Percentiles rank a stretch among this genome's conserved stretches.
These are phyloP conservation scores for Trichoplusia ni DNA, from an alignment of 1,140 invertebrate genomes.

Conservation along the genomic window DNA sequence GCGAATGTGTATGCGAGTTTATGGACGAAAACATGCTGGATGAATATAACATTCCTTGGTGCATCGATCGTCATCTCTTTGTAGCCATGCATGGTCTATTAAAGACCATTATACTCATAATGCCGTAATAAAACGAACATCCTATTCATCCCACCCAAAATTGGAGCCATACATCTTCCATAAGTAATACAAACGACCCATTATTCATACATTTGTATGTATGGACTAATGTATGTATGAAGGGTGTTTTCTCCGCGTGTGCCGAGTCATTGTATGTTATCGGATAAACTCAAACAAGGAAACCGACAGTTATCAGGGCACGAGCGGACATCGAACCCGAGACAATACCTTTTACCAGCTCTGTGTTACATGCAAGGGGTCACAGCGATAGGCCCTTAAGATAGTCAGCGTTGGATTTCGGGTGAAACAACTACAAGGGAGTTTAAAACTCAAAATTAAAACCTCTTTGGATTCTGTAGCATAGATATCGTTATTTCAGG, in stretches of 20 bases:
- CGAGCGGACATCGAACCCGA: conserved; percentile 43
- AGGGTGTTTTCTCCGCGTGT: conserved; percentile 18
- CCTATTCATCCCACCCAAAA: too few species aligned
- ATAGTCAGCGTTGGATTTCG: not conserved
- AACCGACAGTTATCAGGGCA: conserved; percentile 54
- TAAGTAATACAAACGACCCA: not conserved
- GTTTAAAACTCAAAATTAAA: too few species aligned
- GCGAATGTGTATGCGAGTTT: too few species aligned
- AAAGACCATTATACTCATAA: too few species aligned
- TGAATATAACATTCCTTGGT: too few species aligned
- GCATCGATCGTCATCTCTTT: too few species aligned
- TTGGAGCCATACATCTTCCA: too few species aligned
- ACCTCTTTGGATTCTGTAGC: too few species aligned
- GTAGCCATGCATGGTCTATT: too few species aligned
- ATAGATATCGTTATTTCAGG: too few species aligned
- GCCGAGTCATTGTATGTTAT: conserved; percentile 42
- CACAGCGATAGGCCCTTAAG: not conserved
- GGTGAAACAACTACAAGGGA: not conserved
- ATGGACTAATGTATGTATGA: not conserved
- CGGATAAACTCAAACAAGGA: conserved; percentile 44
- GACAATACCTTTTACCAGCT: conserved; percentile 22
- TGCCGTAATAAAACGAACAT: too few species aligned
- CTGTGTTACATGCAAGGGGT: conserved; percentile 10
- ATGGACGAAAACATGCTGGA: too few species aligned
- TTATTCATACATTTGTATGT: not conserved